phyloP scores from a whole-genome alignment of 2,888 invertebrate genomes.

The Clivina fossor region DNA sequence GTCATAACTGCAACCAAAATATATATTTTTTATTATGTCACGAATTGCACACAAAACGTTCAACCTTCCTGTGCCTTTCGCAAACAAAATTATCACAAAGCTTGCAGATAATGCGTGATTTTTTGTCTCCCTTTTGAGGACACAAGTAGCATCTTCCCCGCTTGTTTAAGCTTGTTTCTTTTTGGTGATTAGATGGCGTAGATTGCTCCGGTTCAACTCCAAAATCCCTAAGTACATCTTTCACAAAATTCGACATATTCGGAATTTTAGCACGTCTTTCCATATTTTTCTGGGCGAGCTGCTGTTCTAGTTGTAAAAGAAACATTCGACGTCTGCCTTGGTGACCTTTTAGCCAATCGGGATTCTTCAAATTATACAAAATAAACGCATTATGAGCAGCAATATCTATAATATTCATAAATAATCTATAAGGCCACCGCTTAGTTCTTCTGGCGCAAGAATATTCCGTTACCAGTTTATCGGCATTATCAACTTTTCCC shows the following conservation, averaged over 20 bases:
- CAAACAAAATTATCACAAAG: no score
- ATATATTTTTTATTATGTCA: no score
- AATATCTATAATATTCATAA: conserved; percentile 12
- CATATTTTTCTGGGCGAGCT: no score
- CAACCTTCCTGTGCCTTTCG: no score
- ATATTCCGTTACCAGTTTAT: conserved; percentile 24
- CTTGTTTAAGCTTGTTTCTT: conserved; percentile 1
- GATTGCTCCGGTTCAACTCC: conserved; percentile 3
- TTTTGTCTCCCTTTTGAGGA: no score
- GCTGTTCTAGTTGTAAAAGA: no score
- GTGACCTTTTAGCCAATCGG: conserved; percentile 9
- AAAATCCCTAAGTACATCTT: conserved; percentile 1
- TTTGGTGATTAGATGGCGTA: conserved; percentile 1
- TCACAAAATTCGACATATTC: background rate
- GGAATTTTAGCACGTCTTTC: no score
- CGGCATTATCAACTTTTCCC: conserved; percentile 24
- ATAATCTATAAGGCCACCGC: conserved; percentile 21
- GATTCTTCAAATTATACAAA: conserved; percentile 2
- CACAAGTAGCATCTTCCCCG: background rate
- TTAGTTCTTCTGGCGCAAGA: conserved; percentile 17
- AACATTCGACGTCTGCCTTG: no score
- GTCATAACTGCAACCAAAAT: no score
- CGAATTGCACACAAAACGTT: no score
- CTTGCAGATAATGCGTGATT: no score
- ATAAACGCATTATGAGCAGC: conserved; percentile 8